Evolutionary conservation across 2,113 vertebrate genomes (phyloP).

Genomic region (Oenanthe oenanthe): DNA sequence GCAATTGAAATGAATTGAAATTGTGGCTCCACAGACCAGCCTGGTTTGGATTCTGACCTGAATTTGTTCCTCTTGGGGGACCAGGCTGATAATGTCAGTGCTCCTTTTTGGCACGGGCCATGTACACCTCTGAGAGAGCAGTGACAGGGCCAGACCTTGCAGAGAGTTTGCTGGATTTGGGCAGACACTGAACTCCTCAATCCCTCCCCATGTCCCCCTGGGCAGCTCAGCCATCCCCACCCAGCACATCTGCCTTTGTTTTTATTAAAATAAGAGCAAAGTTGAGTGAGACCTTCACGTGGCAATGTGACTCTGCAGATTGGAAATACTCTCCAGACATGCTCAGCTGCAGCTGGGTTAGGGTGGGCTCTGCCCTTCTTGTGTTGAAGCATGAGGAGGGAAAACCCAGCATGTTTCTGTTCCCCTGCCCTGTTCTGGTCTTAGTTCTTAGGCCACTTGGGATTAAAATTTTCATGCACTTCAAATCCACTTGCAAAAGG

Average conservation of each 20-base stretch:
- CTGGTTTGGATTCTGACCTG: neutral
- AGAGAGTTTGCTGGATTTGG: neutral
- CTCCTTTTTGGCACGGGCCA: accelerated
- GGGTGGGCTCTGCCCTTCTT: neutral
- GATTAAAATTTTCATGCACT: neutral
- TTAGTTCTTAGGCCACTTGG: neutral
- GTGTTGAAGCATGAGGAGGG: neutral
- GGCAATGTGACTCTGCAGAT: neutral
- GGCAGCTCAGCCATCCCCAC: neutral
- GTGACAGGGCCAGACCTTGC: neutral
- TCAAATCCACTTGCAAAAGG: neutral
- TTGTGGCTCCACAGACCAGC: neutral
- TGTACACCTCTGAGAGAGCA: neutral
- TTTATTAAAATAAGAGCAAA: neutral
- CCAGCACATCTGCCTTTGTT: neutral
- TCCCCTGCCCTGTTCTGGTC: neutral
- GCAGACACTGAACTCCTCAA: neutral
- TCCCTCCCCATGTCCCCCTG: neutral
- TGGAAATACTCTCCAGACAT: neutral
- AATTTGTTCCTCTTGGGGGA: neutral
- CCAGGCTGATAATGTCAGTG: neutral
- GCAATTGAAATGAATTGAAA: neutral
- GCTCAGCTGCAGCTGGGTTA: neutral
- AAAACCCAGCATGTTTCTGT: neutral
- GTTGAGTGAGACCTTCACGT: neutral